Conservation (phyloP, 1,140 invertebrate genomes). For the Myzus persicae region DNA sequence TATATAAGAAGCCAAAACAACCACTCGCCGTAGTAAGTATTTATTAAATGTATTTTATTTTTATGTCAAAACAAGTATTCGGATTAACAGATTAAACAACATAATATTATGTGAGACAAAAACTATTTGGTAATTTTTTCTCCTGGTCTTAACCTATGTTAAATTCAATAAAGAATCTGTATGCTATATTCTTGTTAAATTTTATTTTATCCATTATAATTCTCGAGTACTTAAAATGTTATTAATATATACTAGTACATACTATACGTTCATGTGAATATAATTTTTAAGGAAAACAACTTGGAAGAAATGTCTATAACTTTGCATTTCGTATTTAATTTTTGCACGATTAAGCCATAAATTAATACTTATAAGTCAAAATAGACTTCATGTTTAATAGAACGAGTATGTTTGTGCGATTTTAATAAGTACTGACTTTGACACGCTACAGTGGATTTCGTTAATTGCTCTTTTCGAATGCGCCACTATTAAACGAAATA, state of each 20-base stretch:
- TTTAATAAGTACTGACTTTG: slow-evolving; percentile 9
- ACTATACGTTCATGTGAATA: neutral
- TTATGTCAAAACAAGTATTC: neutral
- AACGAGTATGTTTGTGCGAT: neutral
- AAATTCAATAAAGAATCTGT: neutral
- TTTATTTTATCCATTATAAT: neutral
- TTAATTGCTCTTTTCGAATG: slow-evolving; percentile 27
- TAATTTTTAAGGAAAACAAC: neutral
- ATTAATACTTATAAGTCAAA: neutral
- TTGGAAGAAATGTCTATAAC: neutral
- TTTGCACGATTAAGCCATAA: neutral
- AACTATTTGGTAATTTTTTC: neutral
- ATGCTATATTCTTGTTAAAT: neutral
- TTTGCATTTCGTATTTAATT: neutral
- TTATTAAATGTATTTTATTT: neutral
- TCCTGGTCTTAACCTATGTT: neutral
- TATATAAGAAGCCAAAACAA: neutral
- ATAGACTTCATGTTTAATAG: neutral
- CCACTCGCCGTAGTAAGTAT: neutral
- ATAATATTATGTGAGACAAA: neutral
- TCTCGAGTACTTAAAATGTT: neutral
- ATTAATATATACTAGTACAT: neutral
- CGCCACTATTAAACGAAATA: neutral
- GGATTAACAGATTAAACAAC: neutral
- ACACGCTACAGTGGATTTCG: neutral